These are phyloP conservation scores for Syngnathus acus DNA, from an alignment of 2,797 vertebrate species.

Conservation along the genomic window DNA sequence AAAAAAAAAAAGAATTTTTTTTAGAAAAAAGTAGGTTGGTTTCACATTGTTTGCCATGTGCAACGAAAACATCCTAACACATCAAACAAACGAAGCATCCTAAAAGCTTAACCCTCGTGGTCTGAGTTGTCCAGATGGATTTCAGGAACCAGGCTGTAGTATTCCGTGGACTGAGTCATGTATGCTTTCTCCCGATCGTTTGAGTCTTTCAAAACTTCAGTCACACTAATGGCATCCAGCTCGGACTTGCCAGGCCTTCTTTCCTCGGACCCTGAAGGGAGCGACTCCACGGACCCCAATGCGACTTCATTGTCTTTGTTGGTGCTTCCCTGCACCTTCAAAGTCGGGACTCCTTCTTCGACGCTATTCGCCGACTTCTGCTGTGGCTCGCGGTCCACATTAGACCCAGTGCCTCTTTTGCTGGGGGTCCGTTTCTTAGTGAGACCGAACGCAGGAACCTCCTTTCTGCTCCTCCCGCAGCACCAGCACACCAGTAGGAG, in stretches of 20 bases:
- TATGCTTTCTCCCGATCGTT: constrained; percentile 81
- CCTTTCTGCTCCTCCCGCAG: constrained; percentile 70
- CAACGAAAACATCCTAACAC: no score
- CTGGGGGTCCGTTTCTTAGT: constrained; percentile 48
- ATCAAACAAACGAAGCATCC: no score
- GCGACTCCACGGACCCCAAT: constrained; percentile 66
- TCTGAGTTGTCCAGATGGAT: constrained; percentile 85
- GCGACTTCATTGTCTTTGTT: constrained; percentile 83
- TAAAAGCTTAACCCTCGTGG: constrained; percentile 48
- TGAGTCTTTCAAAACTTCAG: constrained; percentile 85
- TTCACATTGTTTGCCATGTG: not conserved
- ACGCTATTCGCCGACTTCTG: not conserved
- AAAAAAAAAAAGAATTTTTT: not conserved
- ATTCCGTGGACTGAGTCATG: constrained; percentile 79
- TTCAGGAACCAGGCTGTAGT: constrained; percentile 84
- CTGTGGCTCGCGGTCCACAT: no score
- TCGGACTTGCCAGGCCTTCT: constrained; percentile 58
- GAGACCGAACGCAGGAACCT: constrained; percentile 34
- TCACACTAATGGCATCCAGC: constrained; percentile 76
- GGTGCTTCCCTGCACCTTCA: constrained; percentile 64
- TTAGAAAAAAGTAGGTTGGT: not conserved
- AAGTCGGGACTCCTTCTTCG: constrained; percentile 36
- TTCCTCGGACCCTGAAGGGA: constrained; percentile 41
- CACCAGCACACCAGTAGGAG: constrained; percentile 73
- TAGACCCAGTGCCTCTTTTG: constrained; percentile 25